Base-by-base conservation (phyloP, 2,888 invertebrate species). In the Leptothorax acervorum region DNA sequence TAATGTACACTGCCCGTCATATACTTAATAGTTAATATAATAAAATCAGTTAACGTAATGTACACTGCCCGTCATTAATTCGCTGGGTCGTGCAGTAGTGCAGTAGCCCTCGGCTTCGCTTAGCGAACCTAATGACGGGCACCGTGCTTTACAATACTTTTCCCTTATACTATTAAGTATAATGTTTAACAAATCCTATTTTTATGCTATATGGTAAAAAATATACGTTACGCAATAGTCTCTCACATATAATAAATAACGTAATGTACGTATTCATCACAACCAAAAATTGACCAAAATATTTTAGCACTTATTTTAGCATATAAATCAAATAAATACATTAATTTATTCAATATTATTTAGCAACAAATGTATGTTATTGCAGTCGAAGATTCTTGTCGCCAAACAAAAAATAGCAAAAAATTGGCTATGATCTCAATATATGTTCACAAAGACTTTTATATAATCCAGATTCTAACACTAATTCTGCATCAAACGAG, bases 151-250 rank as follows among this genome's bases (percentile, higher is more conserved):
- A 28, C 75, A 82, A 83, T 75, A 82, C 73, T 71, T 78, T 70
- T 28, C 55, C 55, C 82, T 73, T 82, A 85, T 85, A 81, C 85
- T 87, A 87, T 86, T 83, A 87, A 83, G 82, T 89, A 87, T 83
- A 75, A 65, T 84, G 75, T 86, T 86, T 84, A 83, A 85, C 63
- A 82, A 76, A 76, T 63, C 57, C 74, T 85, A 85, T n/a, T 87
- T 85, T 31, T 81, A 68, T 45, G 39, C 55, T 83, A 79, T 71
- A 83, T 42, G 60, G 57, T 85, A 85, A 57, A 87, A 86, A 87
- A 78, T 85, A 85, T 86, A 55, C 48, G 74, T 53, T 78, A 71
- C 51, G 35, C 5, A 53, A 55, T 53, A 60, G n/a, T 82, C 12
- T 62, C 35, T 63, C 42, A 57, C 51, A 57, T 31, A 53, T 51